phyloP scores from a whole-genome alignment of 2,888 invertebrate species.

The Dolomedes plantarius region DNA sequence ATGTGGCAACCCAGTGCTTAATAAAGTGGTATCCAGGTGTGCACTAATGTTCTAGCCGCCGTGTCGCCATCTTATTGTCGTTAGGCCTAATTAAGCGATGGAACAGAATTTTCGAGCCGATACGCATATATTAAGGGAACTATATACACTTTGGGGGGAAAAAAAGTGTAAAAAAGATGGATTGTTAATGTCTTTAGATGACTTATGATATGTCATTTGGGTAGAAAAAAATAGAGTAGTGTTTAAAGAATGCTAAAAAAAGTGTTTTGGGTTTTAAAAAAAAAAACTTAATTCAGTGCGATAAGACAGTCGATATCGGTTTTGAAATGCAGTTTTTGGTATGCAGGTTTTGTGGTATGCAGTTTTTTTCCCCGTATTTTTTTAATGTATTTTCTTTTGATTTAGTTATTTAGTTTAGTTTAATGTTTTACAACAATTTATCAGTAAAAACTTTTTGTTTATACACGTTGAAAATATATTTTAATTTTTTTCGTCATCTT shows the following conservation, averaged over 20 bases:
- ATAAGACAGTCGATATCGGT: slow-evolving; percentile 8
- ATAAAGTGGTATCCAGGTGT: slow-evolving; percentile 61
- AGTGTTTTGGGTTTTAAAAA: not conserved
- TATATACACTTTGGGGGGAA: not conserved
- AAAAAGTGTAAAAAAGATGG: slow-evolving; percentile 20
- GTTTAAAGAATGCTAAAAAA: slow-evolving; percentile 28
- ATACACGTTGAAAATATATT: too few species aligned
- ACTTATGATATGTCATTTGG: slow-evolving; percentile 34
- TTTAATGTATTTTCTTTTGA: too few species aligned
- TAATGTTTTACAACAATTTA: too few species aligned
- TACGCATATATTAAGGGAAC: slow-evolving; percentile 55
- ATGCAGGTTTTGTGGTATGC: too few species aligned
- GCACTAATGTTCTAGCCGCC: slow-evolving; percentile 44
- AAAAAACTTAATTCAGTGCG: not conserved
- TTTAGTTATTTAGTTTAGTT: too few species aligned
- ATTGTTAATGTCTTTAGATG: slow-evolving; percentile 62
- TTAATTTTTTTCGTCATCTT: too few species aligned
- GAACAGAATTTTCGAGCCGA: slow-evolving; percentile 33
- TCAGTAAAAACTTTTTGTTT: too few species aligned
- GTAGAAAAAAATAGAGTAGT: slow-evolving; percentile 26
- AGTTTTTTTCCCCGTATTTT: too few species aligned
- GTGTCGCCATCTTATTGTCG: slow-evolving; percentile 65
- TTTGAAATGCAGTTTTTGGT: slow-evolving; percentile 18
- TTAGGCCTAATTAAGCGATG: slow-evolving; percentile 62
- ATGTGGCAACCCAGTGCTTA: slow-evolving; percentile 39